Evolutionary conservation across 2,113 vertebrate genomes (phyloP), one percentile per base, ranked within the genome.

Genomic region (Emydocephalus ijimae): DNA sequence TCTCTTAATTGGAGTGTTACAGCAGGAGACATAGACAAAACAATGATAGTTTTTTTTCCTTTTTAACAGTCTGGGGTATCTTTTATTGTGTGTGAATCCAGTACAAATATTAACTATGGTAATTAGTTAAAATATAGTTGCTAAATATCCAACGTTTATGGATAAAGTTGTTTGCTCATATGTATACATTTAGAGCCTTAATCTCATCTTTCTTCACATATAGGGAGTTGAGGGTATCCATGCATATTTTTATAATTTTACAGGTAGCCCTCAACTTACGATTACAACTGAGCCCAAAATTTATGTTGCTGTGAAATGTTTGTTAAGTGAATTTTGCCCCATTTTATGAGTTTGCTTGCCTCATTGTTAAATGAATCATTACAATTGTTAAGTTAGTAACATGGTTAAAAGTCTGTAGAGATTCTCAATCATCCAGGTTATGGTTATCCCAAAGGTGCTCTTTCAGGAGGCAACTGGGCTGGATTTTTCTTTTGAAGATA

Each of bases 71-170:
- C 90, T 57, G 8, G 87, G 64, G 20, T 11, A 50, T 50, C 61
- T 74, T 61, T 10, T 57, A 92, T 88, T 12, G 26, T 54, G 23
- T 14, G 6, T 64, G 29, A 39, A 88, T 69, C 87, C 29, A 15
- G 12, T 3, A 87, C 93, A 92, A 94, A 89, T 93, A 89, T 94
- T 90, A 93, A 92, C 88, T 52, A 52, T 52, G 10, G 50, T 52
- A 29, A 85, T 89, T n/a, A 0, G 45, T n/a, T 85, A 48, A 92
- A 91, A 15, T 4, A 89, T 94, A 92, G 59, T 57, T 94, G 94
- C 61, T 86, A 92, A 91, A 81, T 48, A 23, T 85, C 12, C 0
- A 0, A 69, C 89, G 69, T 81, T 20, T n/a, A 93, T 94, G 24
- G 89, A 50, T 29, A 69, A n/a, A 26, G 0, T 52, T 52, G 11